These are phyloP conservation scores for Drosophila prosaltans DNA, from an alignment of 1,140 invertebrate genomes.

Conservation along the genomic window DNA sequence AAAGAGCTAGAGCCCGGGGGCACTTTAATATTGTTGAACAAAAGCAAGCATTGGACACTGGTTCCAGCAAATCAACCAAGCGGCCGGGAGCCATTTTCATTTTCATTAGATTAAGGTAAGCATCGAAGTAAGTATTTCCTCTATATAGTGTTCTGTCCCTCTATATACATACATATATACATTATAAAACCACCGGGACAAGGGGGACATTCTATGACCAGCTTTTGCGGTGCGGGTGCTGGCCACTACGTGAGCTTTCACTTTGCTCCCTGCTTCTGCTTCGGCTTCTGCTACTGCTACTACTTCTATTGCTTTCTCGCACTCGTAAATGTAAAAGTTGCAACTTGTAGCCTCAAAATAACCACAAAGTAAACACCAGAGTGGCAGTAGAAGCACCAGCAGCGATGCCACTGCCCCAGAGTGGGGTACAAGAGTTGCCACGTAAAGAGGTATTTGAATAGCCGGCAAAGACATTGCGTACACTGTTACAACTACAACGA, in stretches of 20 bases:
- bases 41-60: constrained; percentile 3
- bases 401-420: constrained; percentile 2
- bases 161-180: not conserved
- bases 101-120: constrained; percentile 73
- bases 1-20: constrained; percentile 36
- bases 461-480: constrained; percentile 59
- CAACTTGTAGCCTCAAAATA: constrained; percentile 81
- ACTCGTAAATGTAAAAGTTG: constrained; percentile 73
- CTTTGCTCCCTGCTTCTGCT: constrained; percentile 21
- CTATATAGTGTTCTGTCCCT: not conserved
- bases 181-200: not conserved
- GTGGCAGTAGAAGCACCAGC: constrained; percentile 35
- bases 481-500: constrained; percentile 30
- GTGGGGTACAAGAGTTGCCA: constrained; percentile 14
- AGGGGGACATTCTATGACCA: constrained; percentile 21
- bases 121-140: constrained; percentile 34
- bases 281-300: not conserved
- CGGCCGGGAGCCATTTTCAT: constrained; percentile 52
- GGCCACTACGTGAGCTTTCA: constrained; percentile 9
- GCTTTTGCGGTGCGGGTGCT: constrained; percentile 18
- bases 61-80: constrained; percentile 29
- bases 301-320: constrained; percentile 45
- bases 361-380: constrained; percentile 79
- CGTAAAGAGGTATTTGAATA: constrained; percentile 70
- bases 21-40: constrained; percentile 47